These are phyloP conservation scores for Agapornis roseicollis DNA, from an alignment of 2,113 vertebrate genomes.

Conservation along the genomic window DNA sequence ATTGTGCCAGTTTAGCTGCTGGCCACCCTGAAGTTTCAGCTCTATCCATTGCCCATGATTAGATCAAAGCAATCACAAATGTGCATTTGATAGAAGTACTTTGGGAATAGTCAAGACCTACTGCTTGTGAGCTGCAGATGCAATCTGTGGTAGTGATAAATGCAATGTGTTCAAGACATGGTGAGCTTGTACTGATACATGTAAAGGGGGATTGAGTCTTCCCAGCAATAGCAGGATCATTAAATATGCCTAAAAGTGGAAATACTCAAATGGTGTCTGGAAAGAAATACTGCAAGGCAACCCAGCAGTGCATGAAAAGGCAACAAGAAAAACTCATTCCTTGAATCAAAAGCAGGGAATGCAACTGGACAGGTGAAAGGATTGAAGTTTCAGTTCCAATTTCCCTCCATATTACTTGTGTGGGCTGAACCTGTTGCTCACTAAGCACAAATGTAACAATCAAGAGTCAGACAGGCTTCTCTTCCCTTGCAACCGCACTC, in stretches of 20 bases:
- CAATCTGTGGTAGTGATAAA: neutral
- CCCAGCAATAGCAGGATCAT: neutral
- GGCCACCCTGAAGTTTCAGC: constrained; percentile 24
- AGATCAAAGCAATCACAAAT: neutral
- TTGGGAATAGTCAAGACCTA: neutral
- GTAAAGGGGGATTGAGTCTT: neutral
- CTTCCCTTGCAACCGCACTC: neutral
- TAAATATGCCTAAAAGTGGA: neutral
- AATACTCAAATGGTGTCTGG: neutral
- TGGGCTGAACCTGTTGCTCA: neutral
- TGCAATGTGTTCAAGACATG: accelerated
- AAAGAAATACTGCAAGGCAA: neutral
- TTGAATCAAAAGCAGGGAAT: neutral
- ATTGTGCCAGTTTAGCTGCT: neutral
- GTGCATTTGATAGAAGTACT: neutral
- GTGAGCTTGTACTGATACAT: neutral
- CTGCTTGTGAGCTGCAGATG: neutral
- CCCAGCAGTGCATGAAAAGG: neutral
- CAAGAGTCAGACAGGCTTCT: neutral
- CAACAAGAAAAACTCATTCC: neutral
- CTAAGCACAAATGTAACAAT: neutral
- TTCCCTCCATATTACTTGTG: neutral
- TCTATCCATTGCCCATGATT: neutral
- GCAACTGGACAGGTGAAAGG: neutral
- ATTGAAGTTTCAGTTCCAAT: neutral